Conservation (phyloP, 2,888 invertebrate species). For the Agonopterix arenella region DNA sequence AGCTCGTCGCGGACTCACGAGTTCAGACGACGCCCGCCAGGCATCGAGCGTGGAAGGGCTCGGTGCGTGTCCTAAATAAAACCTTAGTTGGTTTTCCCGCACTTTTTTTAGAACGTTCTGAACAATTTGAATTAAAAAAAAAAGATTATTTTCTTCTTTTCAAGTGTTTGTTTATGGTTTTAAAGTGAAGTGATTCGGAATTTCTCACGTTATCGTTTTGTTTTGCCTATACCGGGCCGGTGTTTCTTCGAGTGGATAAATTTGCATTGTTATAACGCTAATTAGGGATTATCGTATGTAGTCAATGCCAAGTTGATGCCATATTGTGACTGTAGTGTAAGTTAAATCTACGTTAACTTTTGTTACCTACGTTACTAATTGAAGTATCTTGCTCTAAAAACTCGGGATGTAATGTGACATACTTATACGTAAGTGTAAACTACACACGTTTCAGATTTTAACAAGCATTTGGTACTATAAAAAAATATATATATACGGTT, state of each 20-base stretch:
- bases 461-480: too few species aligned
- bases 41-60: conserved; percentile 54
- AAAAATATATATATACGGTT: too few species aligned
- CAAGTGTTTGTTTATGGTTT: conserved; percentile 2
- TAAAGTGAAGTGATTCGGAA: conserved; percentile 7
- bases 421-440: too few species aligned
- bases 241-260: conserved; percentile 17
- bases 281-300: conserved; percentile 36
- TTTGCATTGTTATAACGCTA: conserved; percentile 40
- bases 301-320: conserved; percentile 46
- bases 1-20: conserved; percentile 21
- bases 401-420: too few species aligned
- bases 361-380: too few species aligned
- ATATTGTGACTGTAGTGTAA: too few species aligned
- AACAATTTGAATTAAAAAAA: background rate
- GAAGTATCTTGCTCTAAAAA: too few species aligned
- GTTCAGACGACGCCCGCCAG: conserved; percentile 52
- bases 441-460: too few species aligned
- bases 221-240: conserved; percentile 6
- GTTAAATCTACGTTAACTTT: too few species aligned
- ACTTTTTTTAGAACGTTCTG: background rate
- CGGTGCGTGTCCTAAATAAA: conserved; percentile 13
- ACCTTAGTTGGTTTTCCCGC: conserved; percentile 9
- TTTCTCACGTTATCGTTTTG: conserved; percentile 6
- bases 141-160: background rate